Conservation (phyloP, 2,888 invertebrate species). For the Xestia xanthographa region DNA sequence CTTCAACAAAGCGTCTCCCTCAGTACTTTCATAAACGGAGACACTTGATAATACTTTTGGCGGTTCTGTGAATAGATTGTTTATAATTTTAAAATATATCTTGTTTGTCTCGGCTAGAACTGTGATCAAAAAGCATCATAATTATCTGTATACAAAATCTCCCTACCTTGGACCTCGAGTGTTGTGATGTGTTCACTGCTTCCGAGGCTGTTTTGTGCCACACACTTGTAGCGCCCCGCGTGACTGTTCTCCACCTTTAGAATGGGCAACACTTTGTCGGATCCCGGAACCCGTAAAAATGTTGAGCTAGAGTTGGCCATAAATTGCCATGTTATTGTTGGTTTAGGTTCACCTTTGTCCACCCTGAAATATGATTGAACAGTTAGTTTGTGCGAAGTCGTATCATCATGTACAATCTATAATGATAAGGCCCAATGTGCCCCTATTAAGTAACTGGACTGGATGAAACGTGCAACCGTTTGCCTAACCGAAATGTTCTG, state of each 20-base stretch:
- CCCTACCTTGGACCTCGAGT: conserved; percentile 51
- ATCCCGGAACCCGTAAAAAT: background rate
- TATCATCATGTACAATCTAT: background rate
- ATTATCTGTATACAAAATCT: background rate
- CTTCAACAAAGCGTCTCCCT: conserved; percentile 41
- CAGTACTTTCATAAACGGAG: conserved; percentile 19
- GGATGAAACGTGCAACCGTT: background rate
- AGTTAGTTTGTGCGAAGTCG: background rate
- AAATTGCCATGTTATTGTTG: conserved; percentile 45
- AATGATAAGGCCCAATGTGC: background rate
- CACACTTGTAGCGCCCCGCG: conserved; percentile 54
- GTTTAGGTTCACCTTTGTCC: conserved; percentile 45
- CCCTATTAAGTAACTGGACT: background rate
- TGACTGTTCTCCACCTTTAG: conserved; percentile 12
- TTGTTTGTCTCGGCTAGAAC: background rate
- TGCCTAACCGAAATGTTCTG: background rate
- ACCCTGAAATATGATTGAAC: conserved; percentile 24
- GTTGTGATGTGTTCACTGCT: conserved; percentile 39
- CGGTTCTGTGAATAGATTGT: conserved; percentile 15
- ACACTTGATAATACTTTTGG: conserved; percentile 29
- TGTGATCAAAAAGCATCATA: background rate
- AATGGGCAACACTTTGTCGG: conserved; percentile 17
- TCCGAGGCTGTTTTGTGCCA: conserved; percentile 39
- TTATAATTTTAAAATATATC: background rate
- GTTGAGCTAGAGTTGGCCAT: conserved; percentile 2